Evolutionary conservation across 2,797 vertebrate genomes (phyloP), one percentile per base, ranked within the genome.

Genomic region (Pipistrellus kuhlii): DNA sequence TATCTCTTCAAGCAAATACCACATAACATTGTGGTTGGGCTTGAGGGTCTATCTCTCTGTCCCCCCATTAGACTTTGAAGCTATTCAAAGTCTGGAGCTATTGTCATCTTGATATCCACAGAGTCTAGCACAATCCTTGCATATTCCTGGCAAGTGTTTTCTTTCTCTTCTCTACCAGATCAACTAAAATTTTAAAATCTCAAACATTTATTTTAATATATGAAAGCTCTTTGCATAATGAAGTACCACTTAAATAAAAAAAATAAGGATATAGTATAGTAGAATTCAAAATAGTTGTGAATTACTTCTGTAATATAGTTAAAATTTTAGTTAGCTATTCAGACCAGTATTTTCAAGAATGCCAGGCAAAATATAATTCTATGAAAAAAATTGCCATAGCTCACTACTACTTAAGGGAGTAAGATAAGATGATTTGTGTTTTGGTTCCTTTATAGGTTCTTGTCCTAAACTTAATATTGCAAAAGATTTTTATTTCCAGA

Each of bases 181-280:
- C 21, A 75, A 41, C 20, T 53, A 23, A 78, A 68, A 73, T 15
- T 57, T 92, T 85, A 32, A 81, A 84, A 88, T 57, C 21, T 66
- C 57, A 85, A 85, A 89, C 38, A 41, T 12, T 27, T 80, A 75
- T 41, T 90, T 83, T 83, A 75, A 84, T 80, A 88, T 88, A 32
- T 35, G 5, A 91, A 85, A 71, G n/a, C 11, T 75, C 76, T 92
- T 90, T 94, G 11, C 51, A 27, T 69, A 71, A 57, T 20, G 23
- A 69, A 91, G 25, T 68, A 11, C 69, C 51, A 30, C 75, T 86
- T 93, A 72, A 91, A 35, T 85, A 27, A 88, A 88, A 62, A 12
- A 75, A 88, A 62, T 12, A 75, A 78, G 14, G 18, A 11, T 55
- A 68, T 17, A 77, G 7, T 73, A 10, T 72, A 66, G 48, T 59